Percentiles rank a stretch among this genome's conserved stretches.
phyloP scores from a whole-genome alignment of 2,888 invertebrate species.

The Drosophila prostipennis region DNA sequence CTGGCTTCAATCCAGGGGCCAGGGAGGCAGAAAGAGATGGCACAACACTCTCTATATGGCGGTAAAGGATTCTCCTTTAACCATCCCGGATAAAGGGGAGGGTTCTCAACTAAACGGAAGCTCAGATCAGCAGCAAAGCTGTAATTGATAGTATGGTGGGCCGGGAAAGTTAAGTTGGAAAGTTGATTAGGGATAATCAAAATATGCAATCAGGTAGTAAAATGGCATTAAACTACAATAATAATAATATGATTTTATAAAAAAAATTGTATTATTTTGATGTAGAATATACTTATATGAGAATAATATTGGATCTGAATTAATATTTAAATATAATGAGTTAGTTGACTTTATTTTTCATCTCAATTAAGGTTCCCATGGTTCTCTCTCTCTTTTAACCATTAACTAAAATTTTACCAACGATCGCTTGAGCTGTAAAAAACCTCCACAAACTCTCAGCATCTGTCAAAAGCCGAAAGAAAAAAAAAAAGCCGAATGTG shows the following conservation, averaged over 20 bases:
- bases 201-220: background rate
- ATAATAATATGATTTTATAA: too few relatives aligned
- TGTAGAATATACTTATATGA: too few relatives aligned
- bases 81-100: constrained; percentile 2
- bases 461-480: constrained; percentile 26
- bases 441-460: constrained; percentile 16
- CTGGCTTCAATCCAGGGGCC: constrained; percentile 68
- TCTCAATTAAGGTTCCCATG: background rate
- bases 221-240: too few relatives aligned
- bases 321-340: too few relatives aligned
- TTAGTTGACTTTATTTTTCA: too few relatives aligned
- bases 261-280: too few relatives aligned
- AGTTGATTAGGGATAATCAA: constrained; percentile 8
- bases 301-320: too few relatives aligned
- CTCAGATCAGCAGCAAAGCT: constrained; percentile 19
- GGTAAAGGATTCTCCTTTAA: background rate
- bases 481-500: constrained; percentile 6
- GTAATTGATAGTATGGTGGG: constrained; percentile 30
- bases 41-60: background rate
- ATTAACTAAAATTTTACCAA: background rate
- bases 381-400: background rate
- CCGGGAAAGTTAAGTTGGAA: constrained; percentile 4
- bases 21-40: background rate
- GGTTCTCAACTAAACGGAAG: constrained; percentile 16
- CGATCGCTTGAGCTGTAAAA: background rate